phyloP scores from a whole-genome alignment of 1,140 invertebrate species.

The Steinernema khuongi region DNA sequence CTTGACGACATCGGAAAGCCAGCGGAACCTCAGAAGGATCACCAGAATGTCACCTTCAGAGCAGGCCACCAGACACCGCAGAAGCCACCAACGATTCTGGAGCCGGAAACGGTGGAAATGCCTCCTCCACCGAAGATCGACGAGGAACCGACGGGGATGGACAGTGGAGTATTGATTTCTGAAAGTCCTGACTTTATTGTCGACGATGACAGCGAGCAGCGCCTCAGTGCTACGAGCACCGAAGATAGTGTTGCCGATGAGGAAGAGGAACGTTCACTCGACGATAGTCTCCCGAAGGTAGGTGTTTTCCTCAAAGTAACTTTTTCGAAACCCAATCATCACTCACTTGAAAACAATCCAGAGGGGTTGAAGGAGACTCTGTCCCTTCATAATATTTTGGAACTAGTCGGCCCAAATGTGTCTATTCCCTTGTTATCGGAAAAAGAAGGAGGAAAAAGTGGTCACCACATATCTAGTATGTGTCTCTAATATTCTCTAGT shows the following conservation, averaged over 20 bases:
- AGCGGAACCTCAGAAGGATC: background rate
- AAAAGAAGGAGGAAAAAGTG: constrained; percentile 20
- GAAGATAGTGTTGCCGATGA: constrained; percentile 7
- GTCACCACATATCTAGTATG: background rate
- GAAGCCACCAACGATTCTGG: background rate
- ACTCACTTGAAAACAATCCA: background rate
- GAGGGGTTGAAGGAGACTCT: background rate
- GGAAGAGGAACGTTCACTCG: background rate
- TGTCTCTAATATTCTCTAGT: background rate
- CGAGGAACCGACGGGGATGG: background rate
- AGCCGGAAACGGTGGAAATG: background rate
- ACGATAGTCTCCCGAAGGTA: constrained; percentile 4
- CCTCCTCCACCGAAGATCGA: constrained; percentile 6
- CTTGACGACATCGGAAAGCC: background rate
- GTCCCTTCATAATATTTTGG: too few species aligned
- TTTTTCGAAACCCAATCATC: too few species aligned
- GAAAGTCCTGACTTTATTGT: background rate
- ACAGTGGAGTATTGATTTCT: background rate
- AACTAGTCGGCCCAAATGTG: too few species aligned
- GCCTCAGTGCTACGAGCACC: background rate
- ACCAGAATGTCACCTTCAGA: background rate
- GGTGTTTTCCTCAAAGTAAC: too few species aligned
- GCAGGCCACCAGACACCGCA: background rate
- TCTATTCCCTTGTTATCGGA: too few species aligned
- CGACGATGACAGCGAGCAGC: background rate